Base-by-base conservation (phyloP, 1,140 invertebrate species). In the Aethina tumida region DNA sequence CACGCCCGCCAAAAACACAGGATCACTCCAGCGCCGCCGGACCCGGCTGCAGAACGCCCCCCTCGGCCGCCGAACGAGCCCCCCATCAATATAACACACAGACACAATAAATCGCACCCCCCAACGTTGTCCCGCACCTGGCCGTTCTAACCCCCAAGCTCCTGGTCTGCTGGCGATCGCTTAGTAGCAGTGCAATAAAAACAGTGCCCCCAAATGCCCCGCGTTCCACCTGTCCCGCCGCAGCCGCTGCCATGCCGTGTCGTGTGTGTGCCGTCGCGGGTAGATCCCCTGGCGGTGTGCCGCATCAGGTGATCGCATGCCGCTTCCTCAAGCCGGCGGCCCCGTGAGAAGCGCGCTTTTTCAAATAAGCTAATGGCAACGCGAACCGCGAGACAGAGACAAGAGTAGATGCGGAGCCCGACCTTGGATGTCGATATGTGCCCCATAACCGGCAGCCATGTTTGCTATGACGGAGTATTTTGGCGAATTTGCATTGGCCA, bases 391-490 rank as follows among this genome's bases (percentile, higher is more conserved):
- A 20, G 24, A 42, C 32, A 34, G 16, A 29, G 25, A 36, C 40
- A 28, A 29, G 15, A 20, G 32, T 31, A 42, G 32, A 26, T n/a
- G n/a, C n/a, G 20, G 40, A 36, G 31, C 31, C 33, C 28, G 31
- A 20, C 18, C 31, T 33, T 17, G 30, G 17, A 28, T n/a, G 22
- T 31, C 31, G 27, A 31, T 33, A 44, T 40, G 36, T 44, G 15
- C 43, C 27, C 43, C 19, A 12, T 28, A 31, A 43, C 18, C 39
- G 32, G 37, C 42, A 15, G 45, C 43, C 50, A 62, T 62, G 60
- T 62, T 67, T 55, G 65, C 65, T 33, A 67, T 67, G 65, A 67
- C 63, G 35, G 65, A 67, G 50, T 67, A 67, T 53, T 66, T 67
- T 51, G 64, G 64, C 50, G 65, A 67, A 44, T 66, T 67, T 52